phyloP scores from a whole-genome alignment of 2,888 invertebrate genomes.

The Synergus umbraculus region DNA sequence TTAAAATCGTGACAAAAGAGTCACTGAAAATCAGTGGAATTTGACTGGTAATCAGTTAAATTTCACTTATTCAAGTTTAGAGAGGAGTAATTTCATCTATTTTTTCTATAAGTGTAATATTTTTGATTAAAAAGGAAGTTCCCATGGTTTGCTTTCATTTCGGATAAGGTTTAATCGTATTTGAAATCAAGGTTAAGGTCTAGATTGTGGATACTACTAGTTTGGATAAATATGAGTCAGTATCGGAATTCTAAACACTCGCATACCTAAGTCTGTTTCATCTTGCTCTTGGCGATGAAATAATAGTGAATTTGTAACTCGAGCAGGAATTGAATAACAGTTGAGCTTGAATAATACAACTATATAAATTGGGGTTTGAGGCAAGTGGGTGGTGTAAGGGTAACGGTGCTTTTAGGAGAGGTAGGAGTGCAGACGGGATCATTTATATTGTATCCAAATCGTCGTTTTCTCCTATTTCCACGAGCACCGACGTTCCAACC shows the following conservation, averaged over 20 bases:
- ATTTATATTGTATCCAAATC: conserved; percentile 73
- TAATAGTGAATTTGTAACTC: conserved; percentile 72
- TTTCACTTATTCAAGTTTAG: too few species aligned
- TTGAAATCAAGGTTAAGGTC: background rate
- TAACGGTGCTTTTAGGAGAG: conserved; percentile 45
- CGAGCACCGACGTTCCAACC: conserved; percentile 49
- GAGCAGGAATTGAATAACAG: conserved; percentile 74
- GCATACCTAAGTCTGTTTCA: conserved; percentile 50
- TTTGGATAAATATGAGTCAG: conserved; percentile 6
- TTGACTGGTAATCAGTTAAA: too few species aligned
- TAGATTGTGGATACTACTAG: background rate
- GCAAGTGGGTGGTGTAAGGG: conserved; percentile 38
- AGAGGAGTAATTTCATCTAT: too few species aligned
- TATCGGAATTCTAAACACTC: conserved; percentile 57
- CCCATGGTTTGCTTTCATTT: background rate
- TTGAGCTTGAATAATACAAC: conserved; percentile 74
- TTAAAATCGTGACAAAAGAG: too few species aligned
- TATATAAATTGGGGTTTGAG: conserved; percentile 70
- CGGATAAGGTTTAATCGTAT: background rate
- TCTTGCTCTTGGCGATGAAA: conserved; percentile 58
- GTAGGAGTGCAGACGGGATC: conserved; percentile 66
- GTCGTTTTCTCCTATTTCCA: conserved; percentile 56
- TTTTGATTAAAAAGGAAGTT: background rate
- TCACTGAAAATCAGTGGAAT: too few species aligned
- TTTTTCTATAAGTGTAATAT: too few species aligned